Evolutionary conservation across 2,797 vertebrate genomes (phyloP).

Genomic region (Salarias fasciatus): DNA sequence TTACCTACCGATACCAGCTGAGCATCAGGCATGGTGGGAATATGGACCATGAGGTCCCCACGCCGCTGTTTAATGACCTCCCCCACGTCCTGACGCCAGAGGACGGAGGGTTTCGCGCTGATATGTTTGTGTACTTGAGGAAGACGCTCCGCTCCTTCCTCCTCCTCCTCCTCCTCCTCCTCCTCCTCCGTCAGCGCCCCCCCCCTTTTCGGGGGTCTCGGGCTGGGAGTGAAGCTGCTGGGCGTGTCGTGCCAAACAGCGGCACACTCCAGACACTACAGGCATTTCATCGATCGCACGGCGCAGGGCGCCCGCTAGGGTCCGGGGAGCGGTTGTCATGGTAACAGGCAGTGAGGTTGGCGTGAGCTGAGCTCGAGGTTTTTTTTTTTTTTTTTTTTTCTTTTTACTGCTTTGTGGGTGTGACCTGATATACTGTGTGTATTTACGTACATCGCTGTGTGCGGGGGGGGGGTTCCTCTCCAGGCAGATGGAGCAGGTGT

Average conservation of each 20-base stretch:
- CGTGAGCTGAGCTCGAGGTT: constrained; percentile 35
- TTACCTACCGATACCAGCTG: constrained; percentile 27
- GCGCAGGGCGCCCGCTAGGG: constrained; percentile 41
- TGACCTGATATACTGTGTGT: constrained; percentile 21
- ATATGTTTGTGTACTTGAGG: not conserved
- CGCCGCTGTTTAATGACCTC: not conserved
- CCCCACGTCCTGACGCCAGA: too few species aligned
- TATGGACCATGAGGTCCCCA: not conserved
- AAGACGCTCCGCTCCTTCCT: constrained; percentile 13
- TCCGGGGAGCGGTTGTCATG: constrained; percentile 59
- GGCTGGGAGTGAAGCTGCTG: not conserved
- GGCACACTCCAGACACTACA: too few species aligned
- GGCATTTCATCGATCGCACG: constrained; percentile 13
- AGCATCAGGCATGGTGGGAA: not conserved
- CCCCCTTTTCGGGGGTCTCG: not conserved
- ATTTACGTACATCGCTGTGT: constrained; percentile 2
- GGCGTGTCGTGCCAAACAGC: constrained; percentile 38
- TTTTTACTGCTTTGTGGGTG: constrained; percentile 6
- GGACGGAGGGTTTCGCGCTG: too few species aligned
- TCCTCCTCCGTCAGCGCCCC: too few species aligned
- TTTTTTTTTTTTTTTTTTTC: not conserved
- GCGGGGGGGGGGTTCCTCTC: constrained; percentile 11
- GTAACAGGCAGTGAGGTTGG: constrained; percentile 67
- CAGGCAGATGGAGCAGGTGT: constrained; percentile 95
- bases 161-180: not conserved